Base-by-base conservation (phyloP, 2,888 invertebrate species). In the Creontiades dilutus region DNA sequence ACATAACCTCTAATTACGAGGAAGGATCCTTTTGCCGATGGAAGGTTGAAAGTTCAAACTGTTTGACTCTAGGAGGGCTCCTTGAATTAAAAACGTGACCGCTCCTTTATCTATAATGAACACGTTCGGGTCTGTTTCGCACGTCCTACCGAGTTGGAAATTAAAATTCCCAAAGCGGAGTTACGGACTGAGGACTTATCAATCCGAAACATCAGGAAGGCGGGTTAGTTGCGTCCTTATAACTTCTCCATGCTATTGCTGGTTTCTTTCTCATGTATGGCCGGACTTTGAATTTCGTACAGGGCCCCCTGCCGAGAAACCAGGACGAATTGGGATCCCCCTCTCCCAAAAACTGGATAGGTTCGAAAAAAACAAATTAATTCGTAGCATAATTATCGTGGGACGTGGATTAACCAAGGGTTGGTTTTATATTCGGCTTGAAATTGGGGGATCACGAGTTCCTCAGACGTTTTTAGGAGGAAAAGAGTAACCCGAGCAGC, bases 21-120 rank as follows among this genome's bases (percentile, higher is more conserved):
- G 68, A 68, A 12, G 23, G 68, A 68, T 68, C 23, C 68, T 68
- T 68, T 68, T 19, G 68, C 68, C 68, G 68, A 68, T 68, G 48
- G 82, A 52, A 82, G 82, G 82, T 82, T 82, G 23, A 86, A 86
- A 47, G 75, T 86, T 86, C 86, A 75, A 86, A 85, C 86, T 47
- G 75, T 86, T 86, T 61, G 85, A 85, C 19, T 68, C 76, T 27
- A 12, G 16, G 80, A 80, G 48, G 48, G 88, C 88, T 88, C 80
- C 88, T 80, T 88, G 88, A 88, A 88, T 88, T 88, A 88, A 88
- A 88, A 88, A 78, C 88, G 88, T 88, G 88, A 88, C 88, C 80
- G 88, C 80, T 76, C 57, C 80, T 88, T 88, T 88, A 88, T 88
- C 88, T 88, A 80, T 80, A 80, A 88, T 88, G 88, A 88, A 78